Percentiles rank a stretch among this genome's conserved stretches.
Evolutionary conservation across 2,113 vertebrate species (phyloP).

Genomic region (rat (Rattus norvegicus)): DNA sequence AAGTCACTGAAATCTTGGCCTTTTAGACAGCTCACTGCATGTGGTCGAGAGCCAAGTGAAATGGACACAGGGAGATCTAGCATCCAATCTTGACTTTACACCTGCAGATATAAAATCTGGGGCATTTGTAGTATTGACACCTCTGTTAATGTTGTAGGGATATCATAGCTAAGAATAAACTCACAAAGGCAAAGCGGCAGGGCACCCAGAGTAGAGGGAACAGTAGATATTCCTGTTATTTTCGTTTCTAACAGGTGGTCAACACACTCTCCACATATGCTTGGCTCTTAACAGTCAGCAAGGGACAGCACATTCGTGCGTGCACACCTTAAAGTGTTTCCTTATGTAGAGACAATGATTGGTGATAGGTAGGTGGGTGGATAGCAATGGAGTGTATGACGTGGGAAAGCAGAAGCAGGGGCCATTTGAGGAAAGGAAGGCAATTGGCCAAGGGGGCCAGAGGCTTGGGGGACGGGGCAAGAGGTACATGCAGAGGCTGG

Average conservation of each 20-base stretch:
- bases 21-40: not conserved
- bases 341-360: not conserved
- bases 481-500: not conserved
- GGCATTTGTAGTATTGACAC: not conserved
- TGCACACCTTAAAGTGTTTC: not conserved
- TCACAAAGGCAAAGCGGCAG: not conserved
- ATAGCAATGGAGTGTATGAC: not conserved
- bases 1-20: not conserved
- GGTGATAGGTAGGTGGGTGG: not conserved
- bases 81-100: slow-evolving; percentile 12
- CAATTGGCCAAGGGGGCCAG: not conserved
- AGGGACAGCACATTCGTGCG: not conserved
- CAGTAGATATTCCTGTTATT: not conserved
- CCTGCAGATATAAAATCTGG: not conserved
- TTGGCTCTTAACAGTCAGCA: not conserved
- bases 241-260: not conserved
- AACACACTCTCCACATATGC: not conserved
- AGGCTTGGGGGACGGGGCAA: not conserved
- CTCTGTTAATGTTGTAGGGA: not conserved
- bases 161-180: not conserved
- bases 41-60: not conserved
- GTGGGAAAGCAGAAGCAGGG: not conserved
- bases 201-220: not conserved
- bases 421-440: not conserved
- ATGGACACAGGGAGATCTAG: not conserved